Conservation (phyloP, 2,888 invertebrate species). For the Melieria omissa region DNA sequence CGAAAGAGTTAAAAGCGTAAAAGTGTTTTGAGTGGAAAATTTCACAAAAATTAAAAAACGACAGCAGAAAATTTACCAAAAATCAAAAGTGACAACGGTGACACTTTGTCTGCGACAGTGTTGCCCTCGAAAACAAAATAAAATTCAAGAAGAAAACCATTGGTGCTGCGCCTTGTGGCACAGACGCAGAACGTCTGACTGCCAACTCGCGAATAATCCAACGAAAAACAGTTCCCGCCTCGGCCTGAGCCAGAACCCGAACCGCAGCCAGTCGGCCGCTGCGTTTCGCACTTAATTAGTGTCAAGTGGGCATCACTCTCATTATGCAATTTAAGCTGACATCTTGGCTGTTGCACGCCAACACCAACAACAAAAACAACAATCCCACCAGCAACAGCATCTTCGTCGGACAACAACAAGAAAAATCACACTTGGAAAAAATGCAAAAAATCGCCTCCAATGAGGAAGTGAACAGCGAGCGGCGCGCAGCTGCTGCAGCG, state of each 20-base stretch:
- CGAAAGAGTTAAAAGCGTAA: too few relatives aligned
- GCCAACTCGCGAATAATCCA: too few relatives aligned
- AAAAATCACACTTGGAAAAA: slow-evolving; percentile 43
- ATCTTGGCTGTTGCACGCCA: slow-evolving; percentile 31
- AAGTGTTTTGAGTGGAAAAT: background rate
- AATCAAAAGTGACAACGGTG: slow-evolving; percentile 29
- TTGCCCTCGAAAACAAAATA: too few relatives aligned
- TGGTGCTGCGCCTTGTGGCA: too few relatives aligned
- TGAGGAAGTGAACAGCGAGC: slow-evolving; percentile 50
- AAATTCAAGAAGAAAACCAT: too few relatives aligned
- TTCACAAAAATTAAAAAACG: background rate
- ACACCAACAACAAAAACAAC: slow-evolving; percentile 30
- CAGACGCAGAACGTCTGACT: too few relatives aligned
- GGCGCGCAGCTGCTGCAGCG: slow-evolving; percentile 24
- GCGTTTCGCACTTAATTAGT: slow-evolving; percentile 59
- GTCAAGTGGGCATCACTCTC: slow-evolving; percentile 53
- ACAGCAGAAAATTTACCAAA: background rate
- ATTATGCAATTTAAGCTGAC: slow-evolving; percentile 47
- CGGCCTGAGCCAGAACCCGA: too few relatives aligned
- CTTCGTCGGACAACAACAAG: slow-evolving; percentile 30
- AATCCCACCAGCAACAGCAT: slow-evolving; percentile 34
- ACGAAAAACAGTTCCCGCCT: too few relatives aligned
- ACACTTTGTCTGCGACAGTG: slow-evolving; percentile 21
- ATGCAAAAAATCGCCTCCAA: slow-evolving; percentile 37
- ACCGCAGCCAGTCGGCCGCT: slow-evolving; percentile 12